Base-by-base conservation (phyloP, 1,140 invertebrate genomes). In the Zophobas morio region DNA sequence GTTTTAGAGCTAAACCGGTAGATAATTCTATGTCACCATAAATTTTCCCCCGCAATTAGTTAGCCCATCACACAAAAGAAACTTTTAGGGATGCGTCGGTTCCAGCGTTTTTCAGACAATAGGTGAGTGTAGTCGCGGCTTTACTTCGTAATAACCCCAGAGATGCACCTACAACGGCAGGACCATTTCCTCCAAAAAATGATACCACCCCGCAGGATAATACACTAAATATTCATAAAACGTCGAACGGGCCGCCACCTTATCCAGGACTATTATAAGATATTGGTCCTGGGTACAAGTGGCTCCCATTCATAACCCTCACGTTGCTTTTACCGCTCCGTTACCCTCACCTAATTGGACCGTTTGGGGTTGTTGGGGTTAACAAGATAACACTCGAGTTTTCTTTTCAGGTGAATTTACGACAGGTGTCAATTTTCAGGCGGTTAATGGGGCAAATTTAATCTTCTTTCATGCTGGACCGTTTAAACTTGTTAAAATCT, bases 321-420 rank as follows among this genome's bases (percentile, higher is more conserved):
- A 78, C 70, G 66, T 73, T 76, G 70, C 74, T 78, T 75, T 79
- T 77, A 76, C 75, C 79, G 79, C 66, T 80, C 76, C 76, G 79
- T 80, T 80, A 80, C 79, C 76, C 74, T 78, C 76, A 57, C 76
- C 79, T 80, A 80, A 80, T 80, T 80, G 79, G 79, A 75, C 76
- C 79, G 66, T 80, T 80, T 78, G 79, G 79, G 76, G 72, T 71
- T 77, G 78, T 79, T 79, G 75, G 76, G 75, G 78, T 77, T 79
- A 79, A 79, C 78, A 79, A 80, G 79, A 80, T 80, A 80, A 80
- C 79, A 80, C 79, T 80, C 40, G 35, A 80, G 76, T 70, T 78
- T 80, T 78, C 74, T 74, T 75, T 75, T 74, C 70, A 70, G 75
- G 71, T 79, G 70, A 76, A 79, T 79, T 79, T 78, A 78, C 77